Base-by-base conservation (phyloP, 2,113 vertebrate species). In the Galeopterus variegatus region DNA sequence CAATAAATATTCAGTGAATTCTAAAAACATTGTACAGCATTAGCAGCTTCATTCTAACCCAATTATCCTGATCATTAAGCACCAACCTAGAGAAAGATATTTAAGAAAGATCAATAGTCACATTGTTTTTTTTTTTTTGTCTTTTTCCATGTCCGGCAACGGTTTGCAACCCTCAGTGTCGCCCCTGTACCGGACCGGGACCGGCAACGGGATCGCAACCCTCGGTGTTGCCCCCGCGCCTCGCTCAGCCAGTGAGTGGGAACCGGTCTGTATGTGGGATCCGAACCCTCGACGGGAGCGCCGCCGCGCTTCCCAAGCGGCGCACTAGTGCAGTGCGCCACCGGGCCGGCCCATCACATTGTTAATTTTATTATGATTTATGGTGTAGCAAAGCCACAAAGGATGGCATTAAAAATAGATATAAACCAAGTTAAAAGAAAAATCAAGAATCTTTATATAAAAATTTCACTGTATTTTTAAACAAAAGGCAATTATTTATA, bases 391-490 rank as follows among this genome's bases (percentile, higher is more conserved):
- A 87, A 54, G n/a, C 26, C 0, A 8, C 4, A 21, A 9, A 41
- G 41, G 41, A 41, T 41, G 41, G 41, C 41, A 41, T 41, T 41
- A 41, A 41, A 41, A 83, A 36, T 26, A 36, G 94, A 67, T 69
- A 14, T 41, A 96, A 91, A 54, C 11, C 21, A 62, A 26, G 6
- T 69, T 19, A 5, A 79, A 92, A 91, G 64, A 8, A 75, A 97
- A 97, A 33, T 45, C 17, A 90, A 62, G 7, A 48, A 60, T 41
- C 5, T 95, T 73, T 94, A 80, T 83, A 18, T 64, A 64, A 96
- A 93, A 88, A 75, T 64, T 72, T 72, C 56, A 88, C 8, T 85
- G 70, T 0, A 4, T 65, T 92, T 56, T 21, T 31, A 93, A 89
- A 58, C 18, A 69, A 93, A 88, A 86, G 70, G 4, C 23, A 64